Evolutionary conservation across 2,113 vertebrate genomes (phyloP), one percentile per base, ranked within the genome.

Genomic region (Hemiprocne comata): DNA sequence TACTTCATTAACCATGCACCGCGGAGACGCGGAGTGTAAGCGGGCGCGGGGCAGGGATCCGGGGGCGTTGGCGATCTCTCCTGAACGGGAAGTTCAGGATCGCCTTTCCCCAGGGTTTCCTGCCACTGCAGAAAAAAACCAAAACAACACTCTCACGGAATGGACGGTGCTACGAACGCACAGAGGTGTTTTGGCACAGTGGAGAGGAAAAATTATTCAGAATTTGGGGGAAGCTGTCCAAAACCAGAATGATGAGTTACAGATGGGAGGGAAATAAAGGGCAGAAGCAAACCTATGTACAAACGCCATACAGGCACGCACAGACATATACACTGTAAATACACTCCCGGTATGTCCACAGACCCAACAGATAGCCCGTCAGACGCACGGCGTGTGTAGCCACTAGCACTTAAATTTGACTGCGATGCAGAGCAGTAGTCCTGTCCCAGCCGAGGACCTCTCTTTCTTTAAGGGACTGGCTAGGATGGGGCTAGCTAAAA

Each of bases 71-170:
- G 78, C 58, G 9, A 31, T 55, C 55, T 57, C 57, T 51, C 70
- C 75, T 84, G 93, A 94, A 91, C 71, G 85, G 91, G 91, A 95
- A 96, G 94, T 95, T 92, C 94, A 93, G 96, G 90, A 95, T 94
- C 79, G 79, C 83, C 57, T 89, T 87, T 84, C 60, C 42, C 42
- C 69, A 34, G 40, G n/a, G 73, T 54, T 94, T 96, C 94, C 90
- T 96, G 87, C 67, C 77, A 4, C 67, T 28, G 64, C 33, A 51
- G 73, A 85, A 42, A 42, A 42, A 42, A 42, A 42, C 40, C 40
- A 11, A 42, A 42, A 42, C 40, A 42, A 29, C 69, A 73, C 70
- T 89, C 65, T 51, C 73, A 65, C 46, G 17, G 72, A 82, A 73
- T 36, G 26, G 13, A 8, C n/a, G 16, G 53, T 16, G 46, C 44